Conservation (phyloP, 2,888 invertebrate species). For the Serrognathus titanus region DNA sequence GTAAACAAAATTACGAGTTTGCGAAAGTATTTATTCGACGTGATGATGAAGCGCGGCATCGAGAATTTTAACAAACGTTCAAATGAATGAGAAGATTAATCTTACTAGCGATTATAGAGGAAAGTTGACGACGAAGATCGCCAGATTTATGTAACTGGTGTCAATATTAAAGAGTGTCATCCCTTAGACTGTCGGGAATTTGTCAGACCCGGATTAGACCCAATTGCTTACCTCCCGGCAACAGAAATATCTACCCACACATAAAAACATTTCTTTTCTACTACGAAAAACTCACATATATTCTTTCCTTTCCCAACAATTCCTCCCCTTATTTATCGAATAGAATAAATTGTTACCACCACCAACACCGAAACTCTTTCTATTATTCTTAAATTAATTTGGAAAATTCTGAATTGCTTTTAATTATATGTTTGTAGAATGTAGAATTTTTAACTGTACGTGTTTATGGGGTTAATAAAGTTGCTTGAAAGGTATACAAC, state of each 20-base stretch:
- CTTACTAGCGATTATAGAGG: conserved; percentile 28
- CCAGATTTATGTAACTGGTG: conserved; percentile 33
- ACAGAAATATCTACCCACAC: conserved; percentile 14
- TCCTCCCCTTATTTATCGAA: conserved; percentile 1
- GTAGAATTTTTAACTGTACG: no score
- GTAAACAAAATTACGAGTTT: conserved; percentile 29
- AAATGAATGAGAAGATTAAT: conserved; percentile 31
- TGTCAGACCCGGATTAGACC: conserved; percentile 32
- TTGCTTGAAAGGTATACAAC: no score
- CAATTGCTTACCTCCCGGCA: conserved; percentile 25
- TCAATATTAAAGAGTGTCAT: conserved; percentile 32
- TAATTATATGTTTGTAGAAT: no score
- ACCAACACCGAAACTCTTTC: no score
- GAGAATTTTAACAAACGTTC: conserved; percentile 20
- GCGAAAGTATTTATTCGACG: conserved; percentile 22
- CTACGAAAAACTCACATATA: conserved; percentile 9
- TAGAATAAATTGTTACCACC: not conserved
- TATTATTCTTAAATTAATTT: not conserved
- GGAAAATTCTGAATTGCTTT: no score
- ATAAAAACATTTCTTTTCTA: conserved; percentile 7
- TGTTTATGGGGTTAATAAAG: no score
- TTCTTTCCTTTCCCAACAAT: not conserved
- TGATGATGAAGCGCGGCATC: conserved; percentile 15
- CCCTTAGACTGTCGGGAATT: conserved; percentile 27
- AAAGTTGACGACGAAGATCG: conserved; percentile 27